phyloP scores from a whole-genome alignment of 2,113 vertebrate genomes.

The human region GRCh38 chr6:72894501-72895000 shows the following conservation, averaged over 20 bases:
- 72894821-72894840: not conserved
- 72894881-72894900: not conserved
- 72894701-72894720: slow-evolving; percentile 40
- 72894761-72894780: not conserved
- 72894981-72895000: not conserved
- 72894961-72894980: not conserved
- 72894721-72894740: slow-evolving; percentile 18
- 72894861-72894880: not conserved
- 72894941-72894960: not conserved
- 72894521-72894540: slow-evolving; percentile 9
- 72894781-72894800: not conserved
- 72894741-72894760: slow-evolving; percentile 36
- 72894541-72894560: slow-evolving; percentile 39
- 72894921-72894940: not conserved
- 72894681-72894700: slow-evolving; percentile 42
- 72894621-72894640: slow-evolving; percentile 48
- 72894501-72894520: slow-evolving; percentile 50
- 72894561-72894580: slow-evolving; percentile 42
- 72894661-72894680: slow-evolving; percentile 44
- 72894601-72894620: slow-evolving; percentile 40
- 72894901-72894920: not conserved
- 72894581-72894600: slow-evolving; percentile 55
- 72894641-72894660: slow-evolving; percentile 39
- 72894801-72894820: slow-evolving; percentile 18
- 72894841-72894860: slow-evolving; percentile 19